Evolutionary conservation across 2,888 invertebrate species (phyloP).

Genomic region (Macrophya alboannulata): DNA sequence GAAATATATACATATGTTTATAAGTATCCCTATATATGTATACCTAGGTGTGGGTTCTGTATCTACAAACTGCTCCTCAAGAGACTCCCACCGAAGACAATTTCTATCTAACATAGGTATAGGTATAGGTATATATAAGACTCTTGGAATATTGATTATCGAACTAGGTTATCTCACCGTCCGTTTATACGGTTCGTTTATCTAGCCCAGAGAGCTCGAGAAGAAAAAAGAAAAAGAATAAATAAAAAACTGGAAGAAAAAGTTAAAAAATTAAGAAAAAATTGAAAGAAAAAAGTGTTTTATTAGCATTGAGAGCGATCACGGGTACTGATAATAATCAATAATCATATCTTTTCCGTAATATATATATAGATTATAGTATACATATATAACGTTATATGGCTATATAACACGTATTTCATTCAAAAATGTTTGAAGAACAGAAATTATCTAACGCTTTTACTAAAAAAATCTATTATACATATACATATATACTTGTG

Average conservation of each 20-base stretch:
- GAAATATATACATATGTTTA: too few relatives aligned
- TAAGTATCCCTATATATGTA: not conserved
- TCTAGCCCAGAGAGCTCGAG: slow-evolving; percentile 16
- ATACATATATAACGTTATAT: too few relatives aligned
- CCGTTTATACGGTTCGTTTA: slow-evolving; percentile 9
- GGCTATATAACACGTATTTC: too few relatives aligned
- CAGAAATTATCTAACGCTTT: too few relatives aligned
- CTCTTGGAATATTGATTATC: slow-evolving; percentile 57
- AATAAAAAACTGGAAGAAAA: not conserved
- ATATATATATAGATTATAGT: too few relatives aligned
- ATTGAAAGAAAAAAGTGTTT: slow-evolving; percentile 1
- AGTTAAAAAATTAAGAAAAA: not conserved
- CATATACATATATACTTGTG: too few relatives aligned
- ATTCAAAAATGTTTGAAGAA: too few relatives aligned
- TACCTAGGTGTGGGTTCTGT: not conserved
- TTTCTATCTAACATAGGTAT: not conserved
- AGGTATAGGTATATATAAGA: not conserved
- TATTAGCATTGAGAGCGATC: not conserved
- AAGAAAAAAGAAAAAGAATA: not conserved
- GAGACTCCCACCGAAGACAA: not conserved
- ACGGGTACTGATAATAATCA: not conserved
- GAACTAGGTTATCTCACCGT: slow-evolving; percentile 63
- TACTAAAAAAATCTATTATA: too few relatives aligned
- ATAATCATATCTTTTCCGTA: not conserved
- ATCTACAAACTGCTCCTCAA: slow-evolving; percentile 13